Evolutionary conservation across 2,113 vertebrate genomes (phyloP).

Genomic region (Hylia prasina): DNA sequence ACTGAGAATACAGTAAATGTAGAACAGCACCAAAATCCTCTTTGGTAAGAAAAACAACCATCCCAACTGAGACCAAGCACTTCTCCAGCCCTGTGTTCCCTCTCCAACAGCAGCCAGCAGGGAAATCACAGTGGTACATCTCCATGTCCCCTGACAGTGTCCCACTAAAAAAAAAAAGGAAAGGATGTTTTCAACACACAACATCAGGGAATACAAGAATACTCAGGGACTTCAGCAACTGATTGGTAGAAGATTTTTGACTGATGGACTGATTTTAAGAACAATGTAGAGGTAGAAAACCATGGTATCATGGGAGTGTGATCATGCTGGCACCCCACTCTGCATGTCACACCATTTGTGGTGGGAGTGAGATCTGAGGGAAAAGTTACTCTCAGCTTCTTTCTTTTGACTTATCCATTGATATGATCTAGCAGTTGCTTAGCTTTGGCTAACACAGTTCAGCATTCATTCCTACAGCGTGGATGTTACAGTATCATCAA

Average conservation of each 20-base stretch:
- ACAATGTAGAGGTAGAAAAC: background rate
- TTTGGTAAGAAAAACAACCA: background rate
- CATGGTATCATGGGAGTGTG: background rate
- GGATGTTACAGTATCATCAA: background rate
- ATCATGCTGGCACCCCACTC: background rate
- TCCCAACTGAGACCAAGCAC: background rate
- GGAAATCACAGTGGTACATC: background rate
- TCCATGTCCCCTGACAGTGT: accelerated
- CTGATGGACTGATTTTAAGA: background rate
- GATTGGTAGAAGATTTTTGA: background rate
- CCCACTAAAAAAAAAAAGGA: background rate
- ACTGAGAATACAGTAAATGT: background rate
- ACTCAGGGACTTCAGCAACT: background rate
- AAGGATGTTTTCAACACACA: background rate
- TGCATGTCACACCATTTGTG: accelerated
- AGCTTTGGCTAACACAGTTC: background rate
- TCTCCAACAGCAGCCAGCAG: background rate
- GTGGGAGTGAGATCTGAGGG: background rate
- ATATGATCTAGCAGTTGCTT: background rate
- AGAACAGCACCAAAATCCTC: background rate
- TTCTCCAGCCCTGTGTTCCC: background rate
- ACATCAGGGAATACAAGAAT: background rate
- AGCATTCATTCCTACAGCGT: background rate
- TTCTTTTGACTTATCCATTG: background rate
- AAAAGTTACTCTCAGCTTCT: background rate